Base-by-base conservation (phyloP, 2,113 vertebrate species). In the Oryzias woworae region DNA sequence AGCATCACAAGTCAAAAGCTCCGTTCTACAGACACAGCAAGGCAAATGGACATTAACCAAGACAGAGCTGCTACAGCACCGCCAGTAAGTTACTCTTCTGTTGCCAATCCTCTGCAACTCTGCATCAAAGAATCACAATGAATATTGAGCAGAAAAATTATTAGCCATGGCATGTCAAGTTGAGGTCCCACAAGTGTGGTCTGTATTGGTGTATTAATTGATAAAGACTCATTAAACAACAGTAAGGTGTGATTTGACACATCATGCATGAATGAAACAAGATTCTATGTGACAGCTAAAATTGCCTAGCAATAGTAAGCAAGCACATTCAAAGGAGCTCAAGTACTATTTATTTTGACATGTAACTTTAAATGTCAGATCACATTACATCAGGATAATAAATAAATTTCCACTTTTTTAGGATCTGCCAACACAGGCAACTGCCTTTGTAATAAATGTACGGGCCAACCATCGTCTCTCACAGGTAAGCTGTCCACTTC, bases 381-480 rank as follows among this genome's bases (percentile, higher is more conserved):
- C 20, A 20, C 20, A 20, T 20, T 20, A 20, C 20, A 20, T 20
- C 20, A 20, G 20, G 20, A 20, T 20, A 20, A 1, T 20, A 20
- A 20, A 20, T 1, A 20, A 20, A 20, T 20, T 20, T 20, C 20
- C 20, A 20, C 20, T 20, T 20, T 20, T 20, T 20, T 20, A 20
- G 20, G 20, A 20, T 20, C 20, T 20, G 20, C 20, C 10, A 57
- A 22, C 46, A 50, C 58, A 61, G 22, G 58, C 58, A 26, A 61
- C 28, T 41, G 59, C 59, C 20, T 62, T 52, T 52, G 60, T 62
- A 36, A 52, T 62, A 52, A 62, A 62, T 62, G 60, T 22, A 0
- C 15, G 36, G 20, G 60, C 31, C 48, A 62, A 62, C 48, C 36
- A 52, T 14, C 13, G 13, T 53, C 51, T 64, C 50, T 53, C 61